A percentile compares a stretch with the other conserved stretches of the same genome.
Evolutionary conservation across 2,888 invertebrate species (phyloP).

Genomic region (Nomada ferruginata): DNA sequence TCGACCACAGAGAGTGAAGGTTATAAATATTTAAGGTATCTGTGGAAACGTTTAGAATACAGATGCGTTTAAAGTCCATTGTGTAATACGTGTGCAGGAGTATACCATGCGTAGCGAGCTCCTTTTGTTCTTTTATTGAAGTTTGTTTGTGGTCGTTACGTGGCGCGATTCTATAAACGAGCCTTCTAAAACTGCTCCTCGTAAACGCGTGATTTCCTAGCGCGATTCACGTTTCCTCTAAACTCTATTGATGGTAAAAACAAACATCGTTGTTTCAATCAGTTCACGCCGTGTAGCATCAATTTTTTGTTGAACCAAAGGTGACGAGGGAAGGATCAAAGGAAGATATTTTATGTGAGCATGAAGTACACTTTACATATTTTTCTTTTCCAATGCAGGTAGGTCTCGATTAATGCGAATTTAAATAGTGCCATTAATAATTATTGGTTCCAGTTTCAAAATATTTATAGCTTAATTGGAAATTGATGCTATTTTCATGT

Average conservation of each 20-base stretch:
- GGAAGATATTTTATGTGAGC: background rate
- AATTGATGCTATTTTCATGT: too few species aligned
- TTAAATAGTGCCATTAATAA: too few species aligned
- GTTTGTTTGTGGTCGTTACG: slow-evolving; percentile 41
- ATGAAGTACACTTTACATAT: background rate
- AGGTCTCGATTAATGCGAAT: too few species aligned
- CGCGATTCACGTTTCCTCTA: background rate
- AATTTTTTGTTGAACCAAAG: background rate
- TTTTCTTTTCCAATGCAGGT: too few species aligned
- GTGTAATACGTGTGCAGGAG: slow-evolving; percentile 5
- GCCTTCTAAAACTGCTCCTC: slow-evolving; percentile 7
- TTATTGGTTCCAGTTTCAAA: too few species aligned
- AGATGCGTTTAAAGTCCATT: background rate
- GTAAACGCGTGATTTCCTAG: slow-evolving; percentile 6
- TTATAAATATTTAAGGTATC: slow-evolving; percentile 26
- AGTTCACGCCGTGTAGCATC: too few species aligned
- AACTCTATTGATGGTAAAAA: background rate
- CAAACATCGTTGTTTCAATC: background rate
- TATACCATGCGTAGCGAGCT: slow-evolving; percentile 2
- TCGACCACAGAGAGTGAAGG: slow-evolving; percentile 8
- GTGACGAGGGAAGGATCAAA: background rate
- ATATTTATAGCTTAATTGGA: too few species aligned
- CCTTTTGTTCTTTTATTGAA: slow-evolving; percentile 16
- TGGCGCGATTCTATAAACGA: slow-evolving; percentile 35
- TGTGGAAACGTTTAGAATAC: slow-evolving; percentile 26